A percentile compares a stretch with the other conserved stretches of the same genome.
Evolutionary conservation across 2,888 invertebrate species (phyloP).

Genomic region (Margaritifera margaritifera): DNA sequence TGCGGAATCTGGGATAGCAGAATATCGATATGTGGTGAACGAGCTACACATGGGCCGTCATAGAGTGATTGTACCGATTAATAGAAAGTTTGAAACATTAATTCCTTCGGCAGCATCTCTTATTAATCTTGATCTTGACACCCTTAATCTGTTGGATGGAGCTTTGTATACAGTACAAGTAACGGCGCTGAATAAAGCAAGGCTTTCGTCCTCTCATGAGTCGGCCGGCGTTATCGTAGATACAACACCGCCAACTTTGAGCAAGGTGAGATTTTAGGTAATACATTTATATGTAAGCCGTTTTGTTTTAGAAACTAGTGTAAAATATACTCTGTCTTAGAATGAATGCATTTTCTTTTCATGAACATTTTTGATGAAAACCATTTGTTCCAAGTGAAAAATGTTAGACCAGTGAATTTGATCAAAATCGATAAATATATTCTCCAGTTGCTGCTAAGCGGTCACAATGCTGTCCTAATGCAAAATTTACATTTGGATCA

Average conservation of each 20-base stretch:
- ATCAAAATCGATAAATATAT: no score
- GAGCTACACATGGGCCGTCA: constrained; percentile 38
- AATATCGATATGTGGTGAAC: constrained; percentile 41
- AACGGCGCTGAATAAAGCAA: constrained; percentile 46
- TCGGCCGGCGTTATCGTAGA: constrained; percentile 51
- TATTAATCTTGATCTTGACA: constrained; percentile 13
- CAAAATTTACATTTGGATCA: no score
- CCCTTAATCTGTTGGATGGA: constrained; percentile 35
- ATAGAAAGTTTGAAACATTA: constrained; percentile 19
- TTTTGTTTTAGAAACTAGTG: no score
- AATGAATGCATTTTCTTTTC: no score
- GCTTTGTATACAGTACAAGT: constrained; percentile 45
- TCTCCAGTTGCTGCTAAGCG: no score
- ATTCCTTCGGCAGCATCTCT: constrained; percentile 2
- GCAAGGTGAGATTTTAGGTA: constrained; percentile 28
- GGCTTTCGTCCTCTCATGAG: constrained; percentile 43
- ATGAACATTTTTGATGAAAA: no score
- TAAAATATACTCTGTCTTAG: no score
- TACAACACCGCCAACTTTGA: constrained; percentile 41
- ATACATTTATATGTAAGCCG: no score
- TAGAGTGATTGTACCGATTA: constrained; percentile 38
- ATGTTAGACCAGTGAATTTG: no score
- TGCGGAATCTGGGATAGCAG: constrained; percentile 42
- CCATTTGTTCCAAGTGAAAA: no score
- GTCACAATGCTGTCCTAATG: no score